phyloP scores from a whole-genome alignment of 2,797 vertebrate species.

The Sebastiscus tertius region DNA sequence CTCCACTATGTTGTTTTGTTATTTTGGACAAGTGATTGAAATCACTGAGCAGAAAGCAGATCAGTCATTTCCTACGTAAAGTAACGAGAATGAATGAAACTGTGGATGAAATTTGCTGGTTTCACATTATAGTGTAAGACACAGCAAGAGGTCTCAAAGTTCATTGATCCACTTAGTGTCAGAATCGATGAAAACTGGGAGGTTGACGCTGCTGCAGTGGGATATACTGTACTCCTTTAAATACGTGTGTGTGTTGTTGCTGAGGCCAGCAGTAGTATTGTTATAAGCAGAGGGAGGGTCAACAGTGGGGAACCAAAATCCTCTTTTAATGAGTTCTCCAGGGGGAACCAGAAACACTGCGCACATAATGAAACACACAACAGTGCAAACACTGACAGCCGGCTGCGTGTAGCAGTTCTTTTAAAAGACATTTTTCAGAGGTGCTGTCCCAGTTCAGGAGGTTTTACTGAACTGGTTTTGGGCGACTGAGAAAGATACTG shows the following conservation, averaged over 20 bases:
- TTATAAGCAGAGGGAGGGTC: slow-evolving; percentile 56
- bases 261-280: slow-evolving; percentile 57
- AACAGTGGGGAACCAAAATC: slow-evolving; percentile 68
- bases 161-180: slow-evolving; percentile 32
- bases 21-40: not conserved
- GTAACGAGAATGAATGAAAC: slow-evolving; percentile 1
- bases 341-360: slow-evolving; percentile 64
- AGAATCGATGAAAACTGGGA: slow-evolving; percentile 22
- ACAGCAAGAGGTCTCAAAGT: slow-evolving; percentile 26
- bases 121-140: slow-evolving; percentile 2
- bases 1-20: slow-evolving; percentile 4
- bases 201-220: slow-evolving; percentile 26
- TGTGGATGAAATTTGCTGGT: not conserved
- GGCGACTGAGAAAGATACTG: not conserved
- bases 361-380: slow-evolving; percentile 54
- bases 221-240: slow-evolving; percentile 9
- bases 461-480: slow-evolving; percentile 13
- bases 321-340: slow-evolving; percentile 80
- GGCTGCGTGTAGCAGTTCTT: slow-evolving; percentile 1
- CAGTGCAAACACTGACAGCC: slow-evolving; percentile 38
- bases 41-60: not conserved
- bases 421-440: slow-evolving; percentile 11
- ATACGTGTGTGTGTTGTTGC: slow-evolving; percentile 26
- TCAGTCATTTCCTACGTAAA: slow-evolving; percentile 16
- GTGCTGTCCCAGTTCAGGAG: slow-evolving; percentile 14